Conservation (phyloP, 2,113 vertebrate species). For the Heliornis fulica region DNA sequence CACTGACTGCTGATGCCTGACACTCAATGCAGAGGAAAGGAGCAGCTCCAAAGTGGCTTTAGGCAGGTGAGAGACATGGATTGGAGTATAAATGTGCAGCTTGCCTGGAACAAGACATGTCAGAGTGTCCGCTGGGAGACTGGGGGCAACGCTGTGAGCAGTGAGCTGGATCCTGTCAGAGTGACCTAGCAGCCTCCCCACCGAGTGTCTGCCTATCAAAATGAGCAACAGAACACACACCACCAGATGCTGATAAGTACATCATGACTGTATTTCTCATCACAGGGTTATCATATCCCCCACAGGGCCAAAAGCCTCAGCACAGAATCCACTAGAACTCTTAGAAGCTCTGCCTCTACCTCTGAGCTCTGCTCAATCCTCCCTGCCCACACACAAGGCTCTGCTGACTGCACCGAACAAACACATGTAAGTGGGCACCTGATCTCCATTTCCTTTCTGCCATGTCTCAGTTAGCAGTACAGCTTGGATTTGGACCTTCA, state of each 20-base stretch:
- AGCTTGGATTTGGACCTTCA: not conserved
- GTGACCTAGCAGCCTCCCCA: not conserved
- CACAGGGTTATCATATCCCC: not conserved
- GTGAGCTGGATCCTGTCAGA: not conserved
- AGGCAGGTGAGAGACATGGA: not conserved
- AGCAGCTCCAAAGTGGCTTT: not conserved
- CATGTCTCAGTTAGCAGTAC: not conserved
- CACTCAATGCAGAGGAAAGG: not conserved
- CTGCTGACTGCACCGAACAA: not conserved
- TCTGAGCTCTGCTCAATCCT: not conserved
- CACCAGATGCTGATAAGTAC: not conserved
- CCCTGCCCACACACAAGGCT: not conserved
- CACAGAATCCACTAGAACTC: not conserved
- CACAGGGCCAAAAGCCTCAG: not conserved
- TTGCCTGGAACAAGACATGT: not conserved
- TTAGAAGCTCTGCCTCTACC: not conserved
- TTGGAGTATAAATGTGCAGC: not conserved
- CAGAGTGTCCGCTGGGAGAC: not conserved
- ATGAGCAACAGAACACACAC: not conserved
- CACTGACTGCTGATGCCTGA: not conserved
- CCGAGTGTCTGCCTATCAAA: not conserved
- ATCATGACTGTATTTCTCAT: not conserved
- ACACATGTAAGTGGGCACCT: not conserved
- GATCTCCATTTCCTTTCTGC: not conserved
- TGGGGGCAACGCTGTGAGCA: not conserved